Conservation (phyloP, 2,797 vertebrate species). For the Lithobates pipiens region DNA sequence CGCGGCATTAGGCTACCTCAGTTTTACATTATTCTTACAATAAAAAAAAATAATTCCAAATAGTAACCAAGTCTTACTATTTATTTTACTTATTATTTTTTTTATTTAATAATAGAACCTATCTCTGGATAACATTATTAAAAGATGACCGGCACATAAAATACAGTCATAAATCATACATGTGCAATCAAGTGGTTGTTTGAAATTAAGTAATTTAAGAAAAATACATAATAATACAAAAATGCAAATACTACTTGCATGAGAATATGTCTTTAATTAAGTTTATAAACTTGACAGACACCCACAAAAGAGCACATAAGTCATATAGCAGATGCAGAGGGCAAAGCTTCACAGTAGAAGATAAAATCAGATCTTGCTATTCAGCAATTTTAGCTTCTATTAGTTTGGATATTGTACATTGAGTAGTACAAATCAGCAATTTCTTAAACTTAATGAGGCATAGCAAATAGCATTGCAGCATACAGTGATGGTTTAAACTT, state of each 20-base stretch:
- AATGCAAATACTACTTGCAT: neutral
- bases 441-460: constrained; percentile 58
- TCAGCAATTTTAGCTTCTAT: constrained; percentile 51
- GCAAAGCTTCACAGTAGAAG: constrained; percentile 23
- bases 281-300: constrained; percentile 16
- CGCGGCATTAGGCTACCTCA: no score
- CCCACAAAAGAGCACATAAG: constrained; percentile 22
- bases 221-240: constrained; percentile 9
- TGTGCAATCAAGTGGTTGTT: neutral
- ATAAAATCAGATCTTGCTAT: constrained; percentile 45
- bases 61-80: no score
- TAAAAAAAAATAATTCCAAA: neutral
- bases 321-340: constrained; percentile 34
- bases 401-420: constrained; percentile 58
- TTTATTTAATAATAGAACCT: neutral
- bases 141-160: neutral
- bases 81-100: neutral
- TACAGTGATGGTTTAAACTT: constrained; percentile 54
- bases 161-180: neutral
- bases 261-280: constrained; percentile 31
- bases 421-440: constrained; percentile 58
- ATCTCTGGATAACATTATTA: neutral
- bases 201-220: neutral
- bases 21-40: no score
- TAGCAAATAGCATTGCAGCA: constrained; percentile 44